A percentile compares a stretch with the other conserved stretches of the same genome.
Evolutionary conservation across 2,113 vertebrate species (phyloP).

Genomic region (Tenebrosternarchus preto): DNA sequence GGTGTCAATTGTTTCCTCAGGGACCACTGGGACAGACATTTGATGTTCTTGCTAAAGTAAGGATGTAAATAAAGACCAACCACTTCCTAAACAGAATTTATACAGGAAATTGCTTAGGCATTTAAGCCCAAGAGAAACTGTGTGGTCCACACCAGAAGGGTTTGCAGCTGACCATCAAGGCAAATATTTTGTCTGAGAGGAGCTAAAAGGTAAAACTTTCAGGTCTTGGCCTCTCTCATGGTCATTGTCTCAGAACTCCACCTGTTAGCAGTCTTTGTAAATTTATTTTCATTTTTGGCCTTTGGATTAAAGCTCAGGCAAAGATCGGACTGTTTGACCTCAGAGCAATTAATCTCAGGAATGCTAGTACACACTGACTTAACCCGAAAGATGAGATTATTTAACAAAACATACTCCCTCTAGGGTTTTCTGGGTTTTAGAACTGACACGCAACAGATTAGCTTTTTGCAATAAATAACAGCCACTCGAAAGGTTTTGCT

Average conservation of each 20-base stretch:
- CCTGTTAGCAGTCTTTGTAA: conserved; percentile 16
- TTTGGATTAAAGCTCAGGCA: not conserved
- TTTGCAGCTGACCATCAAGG: conserved; percentile 57
- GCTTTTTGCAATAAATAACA: not conserved
- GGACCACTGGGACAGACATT: conserved; percentile 30
- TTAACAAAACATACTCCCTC: conserved; percentile 27
- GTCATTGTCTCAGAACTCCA: not conserved
- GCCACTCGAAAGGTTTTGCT: too few species aligned
- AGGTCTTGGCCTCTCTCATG: conserved; percentile 40
- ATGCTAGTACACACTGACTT: conserved; percentile 2
- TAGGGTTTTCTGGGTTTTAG: not conserved
- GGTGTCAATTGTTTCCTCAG: conserved; percentile 55
- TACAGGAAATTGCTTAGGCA: conserved; percentile 52
- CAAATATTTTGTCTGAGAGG: conserved; percentile 60
- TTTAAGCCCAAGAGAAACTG: not conserved
- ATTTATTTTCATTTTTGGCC: not conserved
- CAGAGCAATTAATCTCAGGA: conserved; percentile 5
- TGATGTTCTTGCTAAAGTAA: conserved; percentile 44
- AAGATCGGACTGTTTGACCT: conserved; percentile 22
- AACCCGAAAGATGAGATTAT: not conserved
- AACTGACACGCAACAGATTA: not conserved
- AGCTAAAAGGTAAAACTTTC: conserved; percentile 48
- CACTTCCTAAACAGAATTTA: conserved; percentile 52
- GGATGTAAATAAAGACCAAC: conserved; percentile 54
- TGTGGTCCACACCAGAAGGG: conserved; percentile 26